Evolutionary conservation across 2,797 vertebrate genomes (phyloP).

Genomic region (Falco peregrinus): DNA sequence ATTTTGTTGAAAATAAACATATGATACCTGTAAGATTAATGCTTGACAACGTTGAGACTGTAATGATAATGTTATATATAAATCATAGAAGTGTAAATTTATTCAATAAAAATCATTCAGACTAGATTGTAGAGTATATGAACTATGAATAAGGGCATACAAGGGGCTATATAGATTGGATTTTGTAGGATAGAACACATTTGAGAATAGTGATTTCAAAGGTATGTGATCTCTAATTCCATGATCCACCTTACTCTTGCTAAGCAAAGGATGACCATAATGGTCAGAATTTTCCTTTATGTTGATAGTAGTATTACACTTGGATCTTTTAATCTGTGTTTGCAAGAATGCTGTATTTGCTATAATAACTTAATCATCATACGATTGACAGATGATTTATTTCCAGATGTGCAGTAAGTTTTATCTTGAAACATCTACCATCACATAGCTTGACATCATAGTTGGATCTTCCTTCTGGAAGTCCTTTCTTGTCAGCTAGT

Average conservation of each 20-base stretch:
- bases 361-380: neutral
- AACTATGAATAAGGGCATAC: neutral
- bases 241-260: neutral
- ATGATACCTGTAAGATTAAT: neutral
- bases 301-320: neutral
- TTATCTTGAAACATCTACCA: neutral
- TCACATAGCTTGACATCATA: neutral
- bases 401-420: neutral
- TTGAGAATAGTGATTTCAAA: neutral
- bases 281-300: neutral
- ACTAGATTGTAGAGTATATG: neutral
- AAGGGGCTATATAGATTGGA: neutral
- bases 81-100: neutral
- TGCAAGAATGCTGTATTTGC: neutral
- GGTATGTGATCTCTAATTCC: neutral
- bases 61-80: neutral
- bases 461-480: neutral
- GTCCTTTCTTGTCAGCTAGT: neutral
- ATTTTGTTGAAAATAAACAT: neutral
- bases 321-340: neutral
- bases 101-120: neutral
- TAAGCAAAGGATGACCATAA: neutral
- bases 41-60: neutral
- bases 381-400: neutral
- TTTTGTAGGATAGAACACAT: neutral